These are phyloP conservation scores for Apamea epomidion DNA, from an alignment of 2,888 invertebrate genomes.

Conservation along the genomic window DNA sequence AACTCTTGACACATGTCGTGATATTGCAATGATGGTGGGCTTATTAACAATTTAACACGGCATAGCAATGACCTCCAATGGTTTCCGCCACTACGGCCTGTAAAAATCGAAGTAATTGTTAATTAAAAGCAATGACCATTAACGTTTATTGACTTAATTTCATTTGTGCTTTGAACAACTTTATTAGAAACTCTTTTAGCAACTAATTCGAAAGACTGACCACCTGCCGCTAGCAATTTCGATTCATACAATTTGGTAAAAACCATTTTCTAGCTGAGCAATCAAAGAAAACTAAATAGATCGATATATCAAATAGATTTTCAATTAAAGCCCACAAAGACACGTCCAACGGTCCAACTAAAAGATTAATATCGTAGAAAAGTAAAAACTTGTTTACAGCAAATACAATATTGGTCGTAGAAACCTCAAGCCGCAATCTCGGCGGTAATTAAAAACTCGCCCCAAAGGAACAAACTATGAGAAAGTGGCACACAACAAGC, in stretches of 20 bases:
- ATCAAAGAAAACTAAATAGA: constrained; percentile 21
- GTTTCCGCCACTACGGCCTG: no score
- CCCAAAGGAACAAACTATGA: constrained; percentile 65
- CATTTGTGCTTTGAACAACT: not conserved
- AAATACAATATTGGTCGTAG: constrained; percentile 69
- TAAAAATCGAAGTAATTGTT: not conserved
- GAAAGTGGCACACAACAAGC: constrained; percentile 56
- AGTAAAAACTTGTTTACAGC: constrained; percentile 72
- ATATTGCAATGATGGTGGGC: not conserved
- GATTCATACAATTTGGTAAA: not conserved
- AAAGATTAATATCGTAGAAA: constrained; percentile 65
- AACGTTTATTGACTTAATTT: constrained; percentile 1
- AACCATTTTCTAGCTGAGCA: constrained; percentile 1
- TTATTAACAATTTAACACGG: not conserved
- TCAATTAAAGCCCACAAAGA: constrained; percentile 37
- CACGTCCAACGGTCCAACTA: constrained; percentile 28
- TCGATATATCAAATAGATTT: constrained; percentile 34
- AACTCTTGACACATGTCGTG: constrained; percentile 4
- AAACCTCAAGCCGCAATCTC: constrained; percentile 72
- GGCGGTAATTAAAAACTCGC: constrained; percentile 81
- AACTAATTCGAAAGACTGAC: not conserved
- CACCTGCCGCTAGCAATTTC: not conserved
- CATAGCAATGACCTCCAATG: not conserved
- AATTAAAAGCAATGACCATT: not conserved
- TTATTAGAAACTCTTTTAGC: constrained; percentile 1